Percentiles rank a stretch among this genome's conserved stretches.
Conservation (phyloP, 2,888 invertebrate genomes). For the Lithophane ornitopus region DNA sequence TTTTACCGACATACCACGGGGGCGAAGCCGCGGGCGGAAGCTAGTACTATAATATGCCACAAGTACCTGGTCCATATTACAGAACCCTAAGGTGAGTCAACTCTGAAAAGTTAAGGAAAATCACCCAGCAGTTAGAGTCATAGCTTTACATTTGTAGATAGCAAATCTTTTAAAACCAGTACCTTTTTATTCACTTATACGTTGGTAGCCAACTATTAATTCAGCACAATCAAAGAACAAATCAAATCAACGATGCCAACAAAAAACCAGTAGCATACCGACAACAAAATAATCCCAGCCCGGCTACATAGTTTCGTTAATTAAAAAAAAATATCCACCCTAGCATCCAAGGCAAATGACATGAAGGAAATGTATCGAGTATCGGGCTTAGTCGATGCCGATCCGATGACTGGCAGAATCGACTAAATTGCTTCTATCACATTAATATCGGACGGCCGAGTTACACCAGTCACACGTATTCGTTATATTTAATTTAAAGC, state of each 20-base stretch:
- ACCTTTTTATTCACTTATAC: constrained; percentile 14
- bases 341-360: constrained; percentile 75
- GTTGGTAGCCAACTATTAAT: constrained; percentile 34
- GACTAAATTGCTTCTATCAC: constrained; percentile 85
- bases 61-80: background rate
- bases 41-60: background rate
- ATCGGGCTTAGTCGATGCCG: constrained; percentile 72
- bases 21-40: no score
- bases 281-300: constrained; percentile 58
- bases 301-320: constrained; percentile 68
- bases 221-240: constrained; percentile 43
- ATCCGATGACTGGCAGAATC: constrained; percentile 85
- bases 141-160: background rate
- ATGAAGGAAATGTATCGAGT: constrained; percentile 73
- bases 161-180: constrained; percentile 5
- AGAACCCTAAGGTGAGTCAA: background rate
- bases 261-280: constrained; percentile 59
- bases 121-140: background rate
- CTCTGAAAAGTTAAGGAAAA: background rate
- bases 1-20: no score
- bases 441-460: constrained; percentile 78
- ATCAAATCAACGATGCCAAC: constrained; percentile 52
- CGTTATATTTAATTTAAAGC: constrained; percentile 87
- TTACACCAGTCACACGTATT: constrained; percentile 81
- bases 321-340: constrained; percentile 74